Conservation (phyloP, 1,140 invertebrate species). For the Calycopis cecrops region DNA sequence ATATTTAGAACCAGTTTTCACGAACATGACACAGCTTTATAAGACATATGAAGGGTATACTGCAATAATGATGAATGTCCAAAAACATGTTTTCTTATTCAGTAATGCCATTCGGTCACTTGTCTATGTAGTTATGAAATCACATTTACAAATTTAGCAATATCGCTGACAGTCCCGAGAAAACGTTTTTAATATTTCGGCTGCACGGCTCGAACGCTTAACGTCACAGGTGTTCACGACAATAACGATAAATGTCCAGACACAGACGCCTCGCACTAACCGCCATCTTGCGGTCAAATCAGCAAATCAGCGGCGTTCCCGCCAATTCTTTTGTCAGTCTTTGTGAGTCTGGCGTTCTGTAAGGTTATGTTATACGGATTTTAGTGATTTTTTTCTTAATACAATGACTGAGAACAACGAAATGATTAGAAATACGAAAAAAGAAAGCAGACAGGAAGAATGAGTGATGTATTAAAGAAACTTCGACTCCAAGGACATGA, state of each 20-base stretch:
- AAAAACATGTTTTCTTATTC: background rate
- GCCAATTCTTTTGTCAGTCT: background rate
- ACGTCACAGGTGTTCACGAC: conserved; percentile 18
- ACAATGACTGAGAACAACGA: conserved; percentile 6
- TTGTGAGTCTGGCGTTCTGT: background rate
- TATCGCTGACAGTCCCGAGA: conserved; percentile 15
- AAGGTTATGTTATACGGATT: conserved; percentile 7
- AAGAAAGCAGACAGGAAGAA: conserved; percentile 9
- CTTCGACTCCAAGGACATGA: conserved; percentile 4
- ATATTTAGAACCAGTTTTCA: no score
- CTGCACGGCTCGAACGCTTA: conserved; percentile 21
- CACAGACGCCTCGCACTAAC: background rate
- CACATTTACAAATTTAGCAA: conserved; percentile 9
- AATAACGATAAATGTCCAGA: conserved; percentile 14
- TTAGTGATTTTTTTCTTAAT: conserved; percentile 5
- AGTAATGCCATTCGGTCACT: conserved; percentile 12
- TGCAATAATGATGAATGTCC: conserved; percentile 17
- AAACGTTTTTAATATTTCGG: conserved; percentile 18
- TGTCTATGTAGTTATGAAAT: conserved; percentile 9
- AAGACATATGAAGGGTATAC: conserved; percentile 1
- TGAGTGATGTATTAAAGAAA: conserved; percentile 9
- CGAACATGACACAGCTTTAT: background rate
- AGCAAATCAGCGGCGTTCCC: background rate
- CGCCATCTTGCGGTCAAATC: background rate
- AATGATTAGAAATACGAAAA: conserved; percentile 6